Evolutionary conservation across 2,888 invertebrate genomes (phyloP).

Genomic region (Pteria penguin): DNA sequence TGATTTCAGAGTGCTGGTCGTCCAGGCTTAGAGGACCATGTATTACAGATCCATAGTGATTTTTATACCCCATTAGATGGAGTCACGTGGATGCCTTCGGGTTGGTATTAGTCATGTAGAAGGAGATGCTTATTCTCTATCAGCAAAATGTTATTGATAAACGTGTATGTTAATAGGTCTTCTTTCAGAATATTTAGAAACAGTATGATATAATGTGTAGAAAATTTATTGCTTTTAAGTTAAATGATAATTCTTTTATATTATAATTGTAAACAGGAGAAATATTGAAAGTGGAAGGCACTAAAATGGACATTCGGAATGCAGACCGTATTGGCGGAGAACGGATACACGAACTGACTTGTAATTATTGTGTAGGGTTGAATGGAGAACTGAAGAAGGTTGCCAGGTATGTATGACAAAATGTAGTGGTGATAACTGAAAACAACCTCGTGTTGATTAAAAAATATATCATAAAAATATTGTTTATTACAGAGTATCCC

Average conservation of each 20-base stretch:
- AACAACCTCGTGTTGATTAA: too few species aligned
- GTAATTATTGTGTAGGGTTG: slow-evolving; percentile 87
- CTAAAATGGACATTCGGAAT: slow-evolving; percentile 87
- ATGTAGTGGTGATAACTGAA: too few species aligned
- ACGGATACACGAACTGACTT: slow-evolving; percentile 85
- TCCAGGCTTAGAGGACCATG: slow-evolving; percentile 61
- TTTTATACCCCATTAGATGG: slow-evolving; percentile 87
- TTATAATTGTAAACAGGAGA: slow-evolving; percentile 84
- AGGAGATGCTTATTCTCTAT: too few species aligned
- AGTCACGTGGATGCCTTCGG: slow-evolving; percentile 69
- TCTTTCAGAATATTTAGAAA: too few species aligned
- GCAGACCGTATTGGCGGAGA: slow-evolving; percentile 85
- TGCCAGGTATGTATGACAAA: slow-evolving; percentile 59
- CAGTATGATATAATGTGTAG: too few species aligned
- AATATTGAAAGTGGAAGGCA: slow-evolving; percentile 86
- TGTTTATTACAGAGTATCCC: slow-evolving; percentile 70
- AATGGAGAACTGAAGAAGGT: slow-evolving; percentile 55
- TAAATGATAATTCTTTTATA: too few species aligned
- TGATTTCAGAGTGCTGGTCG: not conserved
- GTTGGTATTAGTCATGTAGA: too few species aligned
- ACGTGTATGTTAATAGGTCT: too few species aligned
- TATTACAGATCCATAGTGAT: slow-evolving; percentile 86
- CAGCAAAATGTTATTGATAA: too few species aligned
- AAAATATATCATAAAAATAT: too few species aligned
- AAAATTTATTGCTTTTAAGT: too few species aligned